Conservation (phyloP, 2,113 vertebrate species). For the Tyrannus savana region DNA sequence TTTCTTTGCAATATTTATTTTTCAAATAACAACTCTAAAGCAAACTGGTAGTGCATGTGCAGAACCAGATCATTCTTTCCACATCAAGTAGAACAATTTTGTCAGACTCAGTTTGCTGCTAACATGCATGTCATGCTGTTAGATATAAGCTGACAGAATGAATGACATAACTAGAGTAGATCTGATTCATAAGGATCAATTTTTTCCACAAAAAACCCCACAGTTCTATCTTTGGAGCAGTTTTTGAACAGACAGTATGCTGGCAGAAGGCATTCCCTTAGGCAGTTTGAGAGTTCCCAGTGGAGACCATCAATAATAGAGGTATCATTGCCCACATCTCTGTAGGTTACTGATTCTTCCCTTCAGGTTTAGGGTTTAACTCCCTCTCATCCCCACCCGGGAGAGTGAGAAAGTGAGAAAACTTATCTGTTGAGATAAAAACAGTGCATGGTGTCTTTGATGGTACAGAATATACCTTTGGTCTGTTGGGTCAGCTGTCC, state of each 20-base stretch:
- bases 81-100: slow-evolving; percentile 35
- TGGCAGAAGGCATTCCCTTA: neutral
- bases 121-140: neutral
- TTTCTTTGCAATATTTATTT: slow-evolving; percentile 39
- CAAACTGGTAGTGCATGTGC: neutral
- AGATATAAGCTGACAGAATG: slow-evolving; percentile 13
- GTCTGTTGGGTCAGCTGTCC: neutral
- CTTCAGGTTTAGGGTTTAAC: neutral
- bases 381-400: neutral
- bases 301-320: neutral
- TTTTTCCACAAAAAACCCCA: neutral
- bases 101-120: slow-evolving; percentile 14
- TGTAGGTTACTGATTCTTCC: neutral
- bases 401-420: neutral
- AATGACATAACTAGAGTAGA: neutral
- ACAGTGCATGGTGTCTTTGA: neutral
- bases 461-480: neutral
- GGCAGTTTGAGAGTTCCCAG: neutral
- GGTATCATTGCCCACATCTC: rapidly evolving
- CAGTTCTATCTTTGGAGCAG: neutral
- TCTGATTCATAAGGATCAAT: neutral
- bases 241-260: neutral
- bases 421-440: neutral
- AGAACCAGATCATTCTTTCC: slow-evolving; percentile 5
- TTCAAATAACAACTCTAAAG: slow-evolving; percentile 14